Percentiles rank a stretch among this genome's conserved stretches.
These are phyloP conservation scores for Nyctibius grandis DNA, from an alignment of 2,797 vertebrate species.

Conservation along the genomic window DNA sequence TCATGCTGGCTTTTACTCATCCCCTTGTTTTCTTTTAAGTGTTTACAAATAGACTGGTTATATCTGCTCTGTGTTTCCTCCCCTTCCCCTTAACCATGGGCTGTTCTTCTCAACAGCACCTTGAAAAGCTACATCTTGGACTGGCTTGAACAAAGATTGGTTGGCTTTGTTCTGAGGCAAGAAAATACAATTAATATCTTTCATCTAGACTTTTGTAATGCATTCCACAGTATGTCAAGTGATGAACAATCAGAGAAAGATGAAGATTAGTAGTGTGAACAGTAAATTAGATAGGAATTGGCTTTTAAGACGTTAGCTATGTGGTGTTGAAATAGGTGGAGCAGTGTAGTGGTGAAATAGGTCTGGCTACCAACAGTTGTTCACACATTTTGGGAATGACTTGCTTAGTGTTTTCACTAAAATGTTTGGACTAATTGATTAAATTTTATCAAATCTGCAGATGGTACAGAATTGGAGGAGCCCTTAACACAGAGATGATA, in stretches of 20 bases:
- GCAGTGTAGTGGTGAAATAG: background rate
- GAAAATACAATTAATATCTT: background rate
- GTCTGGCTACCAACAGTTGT: background rate
- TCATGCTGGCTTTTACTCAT: background rate
- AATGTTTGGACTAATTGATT: background rate
- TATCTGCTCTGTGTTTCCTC: background rate
- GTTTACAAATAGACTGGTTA: background rate
- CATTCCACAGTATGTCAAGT: background rate
- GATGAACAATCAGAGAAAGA: background rate
- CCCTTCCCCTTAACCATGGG: background rate
- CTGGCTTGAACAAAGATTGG: background rate
- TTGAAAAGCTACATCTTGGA: background rate
- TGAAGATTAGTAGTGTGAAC: background rate
- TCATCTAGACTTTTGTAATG: background rate
- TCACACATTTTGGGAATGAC: background rate
- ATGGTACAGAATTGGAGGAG: background rate
- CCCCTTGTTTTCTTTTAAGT: background rate
- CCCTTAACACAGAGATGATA: background rate
- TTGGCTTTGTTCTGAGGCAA: background rate
- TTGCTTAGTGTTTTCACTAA: background rate
- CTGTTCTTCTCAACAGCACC: background rate
- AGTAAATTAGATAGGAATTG: background rate
- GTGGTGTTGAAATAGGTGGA: conserved; percentile 16
- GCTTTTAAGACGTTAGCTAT: background rate
- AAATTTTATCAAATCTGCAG: background rate